Conservation (phyloP, 2,797 vertebrate species). For the Fistularia tabacaria region DNA sequence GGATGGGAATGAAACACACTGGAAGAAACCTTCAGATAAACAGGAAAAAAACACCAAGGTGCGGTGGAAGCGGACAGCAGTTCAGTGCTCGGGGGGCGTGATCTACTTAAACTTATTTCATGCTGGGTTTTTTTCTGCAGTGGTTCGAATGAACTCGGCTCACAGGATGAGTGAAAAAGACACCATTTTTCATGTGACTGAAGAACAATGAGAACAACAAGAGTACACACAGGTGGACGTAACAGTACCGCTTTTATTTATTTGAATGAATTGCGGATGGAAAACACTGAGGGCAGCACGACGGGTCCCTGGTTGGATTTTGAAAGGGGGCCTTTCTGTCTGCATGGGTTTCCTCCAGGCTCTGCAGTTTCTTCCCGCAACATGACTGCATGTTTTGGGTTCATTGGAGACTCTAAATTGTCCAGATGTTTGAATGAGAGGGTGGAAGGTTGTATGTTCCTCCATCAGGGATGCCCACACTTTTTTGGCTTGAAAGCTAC, state of each 20-base stretch:
- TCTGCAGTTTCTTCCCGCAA: no score
- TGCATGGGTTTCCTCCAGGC: no score
- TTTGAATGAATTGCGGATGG: neutral
- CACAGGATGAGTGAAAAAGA: constrained; percentile 53
- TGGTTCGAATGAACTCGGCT: constrained; percentile 70
- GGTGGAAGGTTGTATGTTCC: no score
- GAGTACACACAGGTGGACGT: constrained; percentile 6
- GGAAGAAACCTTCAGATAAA: constrained; percentile 29
- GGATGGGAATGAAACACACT: constrained; percentile 33
- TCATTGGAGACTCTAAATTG: no score
- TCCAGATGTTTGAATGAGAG: no score
- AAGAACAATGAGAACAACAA: constrained; percentile 30
- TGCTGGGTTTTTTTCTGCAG: constrained; percentile 53
- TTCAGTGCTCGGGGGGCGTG: constrained; percentile 59
- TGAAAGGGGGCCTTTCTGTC: no score
- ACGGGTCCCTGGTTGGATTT: no score
- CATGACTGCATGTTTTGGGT: no score
- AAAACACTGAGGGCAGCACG: no score
- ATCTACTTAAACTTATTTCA: constrained; percentile 70
- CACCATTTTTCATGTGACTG: constrained; percentile 58
- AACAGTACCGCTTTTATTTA: no score
- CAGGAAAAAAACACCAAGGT: constrained; percentile 34
- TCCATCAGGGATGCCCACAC: no score
- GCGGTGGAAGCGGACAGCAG: constrained; percentile 35
- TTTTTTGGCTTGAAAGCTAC: no score